Conservation (phyloP, 1,140 invertebrate species). For the Stegodyphus dumicola region DNA sequence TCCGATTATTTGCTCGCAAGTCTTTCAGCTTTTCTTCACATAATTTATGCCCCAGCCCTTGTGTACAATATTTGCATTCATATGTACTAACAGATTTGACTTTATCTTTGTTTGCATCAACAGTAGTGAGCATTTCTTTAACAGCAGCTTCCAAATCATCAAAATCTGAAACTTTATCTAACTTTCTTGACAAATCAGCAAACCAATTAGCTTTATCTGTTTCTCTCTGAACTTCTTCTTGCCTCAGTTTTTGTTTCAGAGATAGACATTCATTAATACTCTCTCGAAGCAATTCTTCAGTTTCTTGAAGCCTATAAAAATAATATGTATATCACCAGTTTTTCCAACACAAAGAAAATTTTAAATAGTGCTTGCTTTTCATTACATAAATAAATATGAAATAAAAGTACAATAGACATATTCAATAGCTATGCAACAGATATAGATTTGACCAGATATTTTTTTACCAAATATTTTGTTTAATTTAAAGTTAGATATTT, state of each 20-base stretch:
- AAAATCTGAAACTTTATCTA: neutral
- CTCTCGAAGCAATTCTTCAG: conserved; percentile 43
- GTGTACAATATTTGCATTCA: conserved; percentile 40
- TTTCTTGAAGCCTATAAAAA: conserved; percentile 37
- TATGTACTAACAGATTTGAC: neutral
- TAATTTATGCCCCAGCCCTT: conserved; percentile 9
- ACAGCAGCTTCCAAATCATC: conserved; percentile 27
- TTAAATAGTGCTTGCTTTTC: too few species aligned
- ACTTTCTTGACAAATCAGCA: neutral
- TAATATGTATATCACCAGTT: neutral
- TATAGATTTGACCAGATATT: too few species aligned
- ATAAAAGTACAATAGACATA: too few species aligned
- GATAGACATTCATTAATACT: conserved; percentile 38
- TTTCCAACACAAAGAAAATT: too few species aligned
- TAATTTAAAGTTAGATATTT: too few species aligned
- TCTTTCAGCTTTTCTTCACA: conserved; percentile 33
- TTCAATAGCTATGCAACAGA: too few species aligned
- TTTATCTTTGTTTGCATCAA: neutral
- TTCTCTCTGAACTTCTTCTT: conserved; percentile 9
- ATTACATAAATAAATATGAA: too few species aligned
- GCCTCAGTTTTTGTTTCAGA: conserved; percentile 25
- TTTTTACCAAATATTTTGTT: too few species aligned
- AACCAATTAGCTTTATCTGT: neutral
- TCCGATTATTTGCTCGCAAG: neutral
- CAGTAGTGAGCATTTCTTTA: conserved; percentile 5